Evolutionary conservation across 2,113 vertebrate species (phyloP).

Genomic region (Labrus mixtus): DNA sequence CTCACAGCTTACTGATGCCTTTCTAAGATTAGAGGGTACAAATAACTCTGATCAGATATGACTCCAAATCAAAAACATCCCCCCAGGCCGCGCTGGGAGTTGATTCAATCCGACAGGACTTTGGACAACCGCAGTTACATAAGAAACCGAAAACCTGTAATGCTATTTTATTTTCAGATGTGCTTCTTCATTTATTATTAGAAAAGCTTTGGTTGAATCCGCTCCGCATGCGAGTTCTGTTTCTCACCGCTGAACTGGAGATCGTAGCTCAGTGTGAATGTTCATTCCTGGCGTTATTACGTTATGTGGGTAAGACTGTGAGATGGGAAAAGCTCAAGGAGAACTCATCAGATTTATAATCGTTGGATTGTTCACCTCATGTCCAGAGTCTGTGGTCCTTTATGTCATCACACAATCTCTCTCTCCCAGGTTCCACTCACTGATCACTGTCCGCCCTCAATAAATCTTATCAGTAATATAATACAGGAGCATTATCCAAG

Average conservation of each 20-base stretch:
- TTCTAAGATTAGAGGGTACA: slow-evolving; percentile 15
- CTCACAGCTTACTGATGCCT: slow-evolving; percentile 8
- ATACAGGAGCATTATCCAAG: too few species aligned
- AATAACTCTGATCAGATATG: slow-evolving; percentile 29
- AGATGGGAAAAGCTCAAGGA: neutral
- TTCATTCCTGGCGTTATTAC: neutral
- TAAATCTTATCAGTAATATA: too few species aligned
- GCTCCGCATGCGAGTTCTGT: neutral
- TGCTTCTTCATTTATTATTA: neutral
- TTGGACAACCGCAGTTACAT: neutral
- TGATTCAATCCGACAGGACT: slow-evolving; percentile 11
- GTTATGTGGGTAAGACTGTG: neutral
- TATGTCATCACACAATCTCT: too few species aligned
- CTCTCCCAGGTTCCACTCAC: too few species aligned
- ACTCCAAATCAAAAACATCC: slow-evolving; percentile 40
- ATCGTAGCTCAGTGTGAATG: neutral
- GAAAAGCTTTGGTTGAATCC: neutral
- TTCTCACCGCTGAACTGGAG: neutral
- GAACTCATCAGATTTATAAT: too few species aligned
- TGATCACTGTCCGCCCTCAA: too few species aligned
- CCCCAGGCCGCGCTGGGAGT: neutral
- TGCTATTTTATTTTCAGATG: neutral
- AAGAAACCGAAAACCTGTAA: neutral
- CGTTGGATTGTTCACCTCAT: too few species aligned
- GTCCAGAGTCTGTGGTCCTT: too few species aligned